Conservation (phyloP, 2,797 vertebrate species). For the Heliangelus exortis region DNA sequence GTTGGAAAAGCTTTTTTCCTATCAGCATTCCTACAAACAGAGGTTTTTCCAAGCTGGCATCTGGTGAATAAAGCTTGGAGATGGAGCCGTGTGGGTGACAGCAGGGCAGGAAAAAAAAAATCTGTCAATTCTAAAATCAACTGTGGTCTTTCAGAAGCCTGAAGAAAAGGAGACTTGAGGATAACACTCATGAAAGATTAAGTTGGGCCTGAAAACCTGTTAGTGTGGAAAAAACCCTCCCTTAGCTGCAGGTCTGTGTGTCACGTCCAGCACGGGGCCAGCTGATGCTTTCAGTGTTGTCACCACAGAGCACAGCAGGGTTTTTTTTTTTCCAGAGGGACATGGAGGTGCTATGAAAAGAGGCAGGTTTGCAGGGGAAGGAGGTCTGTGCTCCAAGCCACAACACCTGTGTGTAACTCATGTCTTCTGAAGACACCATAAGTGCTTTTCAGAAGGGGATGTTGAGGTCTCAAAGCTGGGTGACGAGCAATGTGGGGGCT, state of each 20-base stretch:
- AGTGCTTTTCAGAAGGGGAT: fast-evolving
- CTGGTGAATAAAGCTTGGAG: background rate
- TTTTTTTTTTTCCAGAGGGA: background rate
- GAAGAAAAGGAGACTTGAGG: background rate
- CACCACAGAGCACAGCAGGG: fast-evolving
- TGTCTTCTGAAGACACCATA: background rate
- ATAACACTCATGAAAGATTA: slow-evolving; percentile 25
- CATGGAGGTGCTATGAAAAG: fast-evolving
- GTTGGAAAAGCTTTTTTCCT: no score
- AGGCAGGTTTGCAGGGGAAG: background rate
- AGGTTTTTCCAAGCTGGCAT: no score
- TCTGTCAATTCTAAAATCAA: background rate
- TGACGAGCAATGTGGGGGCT: background rate
- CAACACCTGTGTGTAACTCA: background rate
- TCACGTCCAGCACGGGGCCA: fast-evolving
- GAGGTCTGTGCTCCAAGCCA: fast-evolving
- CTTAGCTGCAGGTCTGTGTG: background rate
- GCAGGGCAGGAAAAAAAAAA: background rate
- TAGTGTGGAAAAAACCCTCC: background rate
- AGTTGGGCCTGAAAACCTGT: background rate
- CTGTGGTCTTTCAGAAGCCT: background rate
- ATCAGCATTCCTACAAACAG: no score
- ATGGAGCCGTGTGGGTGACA: fast-evolving
- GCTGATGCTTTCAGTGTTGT: background rate
- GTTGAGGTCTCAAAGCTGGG: background rate